A percentile compares a stretch with the other conserved stretches of the same genome.
These are phyloP conservation scores for Plodia interpunctella DNA, from an alignment of 1,140 invertebrate genomes.

Conservation along the genomic window DNA sequence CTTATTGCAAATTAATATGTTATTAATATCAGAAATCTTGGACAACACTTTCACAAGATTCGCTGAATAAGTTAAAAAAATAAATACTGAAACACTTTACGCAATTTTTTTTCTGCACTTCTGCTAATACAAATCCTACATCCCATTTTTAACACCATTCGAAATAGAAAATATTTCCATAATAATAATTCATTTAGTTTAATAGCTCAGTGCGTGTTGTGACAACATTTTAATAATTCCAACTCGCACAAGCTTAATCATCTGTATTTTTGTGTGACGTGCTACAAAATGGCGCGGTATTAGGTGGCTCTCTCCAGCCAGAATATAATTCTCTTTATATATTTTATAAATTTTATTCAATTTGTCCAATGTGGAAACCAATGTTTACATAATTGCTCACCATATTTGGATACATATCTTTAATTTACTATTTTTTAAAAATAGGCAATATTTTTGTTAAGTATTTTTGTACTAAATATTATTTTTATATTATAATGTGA, in stretches of 20 bases:
- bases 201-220: background rate
- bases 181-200: background rate
- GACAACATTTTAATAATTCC: background rate
- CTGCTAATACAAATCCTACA: no score
- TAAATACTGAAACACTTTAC: no score
- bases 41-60: no score
- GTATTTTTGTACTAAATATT: background rate
- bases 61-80: no score
- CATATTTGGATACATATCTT: background rate
- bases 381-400: background rate
- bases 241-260: background rate
- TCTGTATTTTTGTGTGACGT: constrained; percentile 2
- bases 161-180: no score
- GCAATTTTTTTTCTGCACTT: no score
- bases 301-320: constrained; percentile 68
- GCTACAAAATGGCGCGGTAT: constrained; percentile 38
- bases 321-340: constrained; percentile 67
- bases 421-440: background rate
- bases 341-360: constrained; percentile 32
- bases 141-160: no score
- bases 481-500: background rate
- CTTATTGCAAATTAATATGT: no score
- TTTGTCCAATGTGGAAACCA: constrained; percentile 38
- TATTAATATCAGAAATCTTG: no score
- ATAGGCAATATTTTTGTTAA: background rate